These are phyloP conservation scores for Thunnus thynnus DNA, from an alignment of 2,113 vertebrate species.

Conservation along the genomic window DNA sequence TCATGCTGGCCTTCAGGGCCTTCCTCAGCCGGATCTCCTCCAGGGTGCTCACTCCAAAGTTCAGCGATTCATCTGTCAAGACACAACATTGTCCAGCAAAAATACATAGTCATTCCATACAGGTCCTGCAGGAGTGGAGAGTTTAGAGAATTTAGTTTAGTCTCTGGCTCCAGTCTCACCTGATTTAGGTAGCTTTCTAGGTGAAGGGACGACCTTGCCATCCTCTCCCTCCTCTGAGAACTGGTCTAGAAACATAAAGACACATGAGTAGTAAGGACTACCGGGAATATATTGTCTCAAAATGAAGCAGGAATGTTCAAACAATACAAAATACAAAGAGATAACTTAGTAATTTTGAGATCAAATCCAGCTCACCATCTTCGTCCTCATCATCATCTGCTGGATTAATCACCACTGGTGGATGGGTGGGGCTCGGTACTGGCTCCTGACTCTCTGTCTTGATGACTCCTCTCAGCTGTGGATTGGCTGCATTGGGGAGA, in stretches of 20 bases:
- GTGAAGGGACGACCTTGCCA: constrained; percentile 73
- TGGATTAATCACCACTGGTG: constrained; percentile 96
- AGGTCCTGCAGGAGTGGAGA: background rate
- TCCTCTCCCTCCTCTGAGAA: constrained; percentile 97
- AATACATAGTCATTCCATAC: background rate
- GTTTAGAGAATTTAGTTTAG: background rate
- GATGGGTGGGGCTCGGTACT: constrained; percentile 96
- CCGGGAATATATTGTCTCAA: background rate
- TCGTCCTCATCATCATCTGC: constrained; percentile 98
- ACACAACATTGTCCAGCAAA: background rate
- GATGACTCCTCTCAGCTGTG: constrained; percentile 92
- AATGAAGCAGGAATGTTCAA: background rate
- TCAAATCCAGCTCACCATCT: constrained; percentile 81
- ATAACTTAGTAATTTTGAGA: background rate
- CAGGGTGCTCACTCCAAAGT: constrained; percentile 94
- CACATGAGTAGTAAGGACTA: background rate
- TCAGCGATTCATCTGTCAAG: constrained; percentile 86
- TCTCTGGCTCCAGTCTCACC: constrained; percentile 74
- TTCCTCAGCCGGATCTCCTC: constrained; percentile 93
- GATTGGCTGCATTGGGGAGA: constrained; percentile 85
- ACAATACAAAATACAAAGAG: background rate
- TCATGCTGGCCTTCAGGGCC: constrained; percentile 91
- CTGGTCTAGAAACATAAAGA: constrained; percentile 87
- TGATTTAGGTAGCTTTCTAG: constrained; percentile 86
- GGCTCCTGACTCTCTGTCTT: constrained; percentile 93